Conservation (phyloP, 1,140 invertebrate genomes). For the Cephus cinctus region DNA sequence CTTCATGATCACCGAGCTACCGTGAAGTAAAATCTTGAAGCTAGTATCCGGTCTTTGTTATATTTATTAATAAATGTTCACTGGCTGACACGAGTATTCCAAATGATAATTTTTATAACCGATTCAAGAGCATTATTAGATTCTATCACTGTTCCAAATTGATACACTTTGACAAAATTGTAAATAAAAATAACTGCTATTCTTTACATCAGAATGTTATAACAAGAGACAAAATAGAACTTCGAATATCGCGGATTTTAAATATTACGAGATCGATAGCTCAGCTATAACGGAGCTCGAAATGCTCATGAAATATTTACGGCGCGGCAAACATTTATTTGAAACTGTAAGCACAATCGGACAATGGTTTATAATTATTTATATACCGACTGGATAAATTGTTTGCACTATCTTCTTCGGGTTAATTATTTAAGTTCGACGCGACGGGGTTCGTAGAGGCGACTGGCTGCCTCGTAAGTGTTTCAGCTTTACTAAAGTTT, state of each 20-base stretch:
- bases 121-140: slow-evolving; percentile 30
- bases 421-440: background rate
- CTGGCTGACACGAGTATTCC: background rate
- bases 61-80: too few relatives aligned
- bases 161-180: background rate
- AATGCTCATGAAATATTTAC: too few relatives aligned
- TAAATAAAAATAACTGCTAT: background rate
- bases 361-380: background rate
- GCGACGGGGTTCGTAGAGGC: background rate
- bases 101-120: slow-evolving; percentile 21
- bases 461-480: background rate
- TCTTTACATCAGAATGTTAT: background rate
- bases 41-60: slow-evolving; percentile 15
- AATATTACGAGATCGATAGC: background rate
- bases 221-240: background rate
- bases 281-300: too few relatives aligned
- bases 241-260: background rate
- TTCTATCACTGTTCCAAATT: background rate
- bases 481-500: too few relatives aligned
- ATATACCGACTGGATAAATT: background rate
- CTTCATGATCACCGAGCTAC: slow-evolving; percentile 26
- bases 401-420: background rate
- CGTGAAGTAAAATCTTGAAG: background rate
- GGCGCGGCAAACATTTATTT: background rate
- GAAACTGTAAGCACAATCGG: background rate